Conservation (phyloP, 2,888 invertebrate genomes). For the Azorinus chamasolen region DNA sequence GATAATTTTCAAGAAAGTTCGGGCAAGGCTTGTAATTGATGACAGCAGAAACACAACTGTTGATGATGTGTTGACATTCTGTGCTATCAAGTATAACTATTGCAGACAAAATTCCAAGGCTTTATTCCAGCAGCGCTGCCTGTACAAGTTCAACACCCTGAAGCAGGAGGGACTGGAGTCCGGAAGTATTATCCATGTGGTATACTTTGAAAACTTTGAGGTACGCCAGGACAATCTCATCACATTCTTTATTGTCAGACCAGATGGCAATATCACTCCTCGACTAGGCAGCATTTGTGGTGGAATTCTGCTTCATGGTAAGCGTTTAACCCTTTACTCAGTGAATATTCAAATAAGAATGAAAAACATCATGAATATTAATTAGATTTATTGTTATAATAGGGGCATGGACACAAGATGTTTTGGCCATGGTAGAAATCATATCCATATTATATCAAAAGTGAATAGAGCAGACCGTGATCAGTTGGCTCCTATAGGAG, state of each 20-base stretch:
- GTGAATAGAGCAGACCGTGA: too few species aligned
- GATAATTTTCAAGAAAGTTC: conserved; percentile 22
- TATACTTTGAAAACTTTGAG: conserved; percentile 29
- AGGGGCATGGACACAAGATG: too few species aligned
- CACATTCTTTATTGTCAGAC: conserved; percentile 23
- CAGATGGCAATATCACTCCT: conserved; percentile 22
- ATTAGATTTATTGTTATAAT: too few species aligned
- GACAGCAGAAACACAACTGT: conserved; percentile 28
- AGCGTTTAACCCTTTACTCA: too few species aligned
- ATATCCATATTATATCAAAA: too few species aligned
- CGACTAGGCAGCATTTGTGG: conserved; percentile 29
- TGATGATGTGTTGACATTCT: conserved; percentile 45
- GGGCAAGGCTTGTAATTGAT: conserved; percentile 23
- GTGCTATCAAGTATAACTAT: conserved; percentile 37
- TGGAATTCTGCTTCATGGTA: conserved; percentile 49
- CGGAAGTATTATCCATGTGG: conserved; percentile 21
- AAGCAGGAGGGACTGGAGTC: conserved; percentile 14
- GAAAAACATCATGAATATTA: too few species aligned
- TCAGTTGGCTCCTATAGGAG: too few species aligned
- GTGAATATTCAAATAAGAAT: too few species aligned
- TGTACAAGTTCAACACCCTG: conserved; percentile 19
- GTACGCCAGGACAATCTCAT: conserved; percentile 26
- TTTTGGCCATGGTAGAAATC: too few species aligned
- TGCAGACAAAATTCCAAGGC: conserved; percentile 23
- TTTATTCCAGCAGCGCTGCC: conserved; percentile 21